These are phyloP conservation scores for Amblyraja radiata DNA, from an alignment of 2,797 vertebrate species.

Conservation along the genomic window DNA sequence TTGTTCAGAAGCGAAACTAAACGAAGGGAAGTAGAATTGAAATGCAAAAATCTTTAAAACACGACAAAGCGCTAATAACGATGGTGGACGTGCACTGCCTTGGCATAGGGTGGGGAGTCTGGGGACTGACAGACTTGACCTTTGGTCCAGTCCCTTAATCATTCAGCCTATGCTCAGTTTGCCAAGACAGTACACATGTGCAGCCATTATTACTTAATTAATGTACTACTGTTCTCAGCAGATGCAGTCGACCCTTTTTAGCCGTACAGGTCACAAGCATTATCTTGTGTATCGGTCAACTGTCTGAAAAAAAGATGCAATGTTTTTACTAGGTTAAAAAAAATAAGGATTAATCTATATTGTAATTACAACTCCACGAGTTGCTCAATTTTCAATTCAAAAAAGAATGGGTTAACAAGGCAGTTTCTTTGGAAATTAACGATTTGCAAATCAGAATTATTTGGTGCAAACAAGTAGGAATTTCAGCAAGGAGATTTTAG, in stretches of 20 bases:
- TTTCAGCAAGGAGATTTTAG: background rate
- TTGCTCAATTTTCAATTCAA: background rate
- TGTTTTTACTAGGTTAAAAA: background rate
- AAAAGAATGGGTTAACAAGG: slow-evolving; percentile 26
- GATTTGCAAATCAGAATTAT: background rate
- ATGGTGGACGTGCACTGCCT: background rate
- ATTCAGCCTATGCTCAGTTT: slow-evolving; percentile 28
- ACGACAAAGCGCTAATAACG: background rate
- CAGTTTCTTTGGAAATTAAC: background rate
- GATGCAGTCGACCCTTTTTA: slow-evolving; percentile 24
- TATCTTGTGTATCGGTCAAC: slow-evolving; percentile 18
- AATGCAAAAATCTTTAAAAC: slow-evolving; percentile 15
- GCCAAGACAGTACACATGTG: slow-evolving; percentile 28
- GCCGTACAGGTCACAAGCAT: slow-evolving; percentile 25
- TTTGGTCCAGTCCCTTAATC: slow-evolving; percentile 30
- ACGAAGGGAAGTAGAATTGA: background rate
- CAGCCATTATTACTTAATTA: slow-evolving; percentile 37
- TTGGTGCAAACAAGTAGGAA: background rate
- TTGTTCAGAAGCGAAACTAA: background rate
- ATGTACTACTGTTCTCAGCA: slow-evolving; percentile 32
- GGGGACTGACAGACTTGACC: slow-evolving; percentile 33
- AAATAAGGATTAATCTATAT: slow-evolving; percentile 2
- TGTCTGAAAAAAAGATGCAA: background rate
- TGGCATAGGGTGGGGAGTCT: background rate
- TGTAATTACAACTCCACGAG: slow-evolving; percentile 10